A percentile compares a stretch with the other conserved stretches of the same genome.
Conservation (phyloP, 2,797 vertebrate species). For the Geotrypetes seraphini region DNA sequence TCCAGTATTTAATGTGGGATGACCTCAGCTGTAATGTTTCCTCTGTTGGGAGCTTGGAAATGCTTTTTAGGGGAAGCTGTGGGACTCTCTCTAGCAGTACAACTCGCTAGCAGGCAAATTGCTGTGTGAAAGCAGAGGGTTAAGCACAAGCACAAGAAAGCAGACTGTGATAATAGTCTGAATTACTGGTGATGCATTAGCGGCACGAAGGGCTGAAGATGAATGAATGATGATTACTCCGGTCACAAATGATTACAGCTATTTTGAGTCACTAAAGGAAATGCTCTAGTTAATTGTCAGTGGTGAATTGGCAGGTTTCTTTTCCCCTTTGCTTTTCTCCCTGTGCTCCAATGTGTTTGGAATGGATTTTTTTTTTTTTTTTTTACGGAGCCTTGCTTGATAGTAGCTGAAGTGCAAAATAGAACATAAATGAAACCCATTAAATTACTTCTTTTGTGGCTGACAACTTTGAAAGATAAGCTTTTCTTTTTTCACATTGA, state of each 20-base stretch:
- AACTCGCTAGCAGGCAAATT: too few relatives aligned
- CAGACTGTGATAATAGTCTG: neutral
- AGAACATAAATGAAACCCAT: neutral
- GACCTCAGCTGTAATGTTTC: too few relatives aligned
- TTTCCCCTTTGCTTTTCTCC: neutral
- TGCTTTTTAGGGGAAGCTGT: too few relatives aligned
- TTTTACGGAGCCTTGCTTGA: neutral
- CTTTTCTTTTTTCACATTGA: neutral
- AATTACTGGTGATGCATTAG: neutral
- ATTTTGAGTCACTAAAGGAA: neutral
- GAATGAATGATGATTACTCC: neutral
- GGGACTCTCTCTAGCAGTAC: too few relatives aligned
- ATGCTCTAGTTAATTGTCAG: neutral
- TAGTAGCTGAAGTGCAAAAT: neutral
- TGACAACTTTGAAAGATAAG: conserved; percentile 16
- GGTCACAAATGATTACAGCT: conserved; percentile 3
- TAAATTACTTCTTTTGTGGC: neutral
- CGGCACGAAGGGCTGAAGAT: neutral
- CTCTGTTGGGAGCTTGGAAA: too few relatives aligned
- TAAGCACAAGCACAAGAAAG: conserved; percentile 2
- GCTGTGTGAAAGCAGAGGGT: too few relatives aligned
- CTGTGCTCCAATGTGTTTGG: neutral
- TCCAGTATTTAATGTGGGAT: too few relatives aligned
- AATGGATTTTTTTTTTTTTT: conserved; percentile 8
- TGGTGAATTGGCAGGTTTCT: too few relatives aligned